Conservation (phyloP, 2,113 vertebrate genomes). For the Cyprinodon brontotheroides region DNA sequence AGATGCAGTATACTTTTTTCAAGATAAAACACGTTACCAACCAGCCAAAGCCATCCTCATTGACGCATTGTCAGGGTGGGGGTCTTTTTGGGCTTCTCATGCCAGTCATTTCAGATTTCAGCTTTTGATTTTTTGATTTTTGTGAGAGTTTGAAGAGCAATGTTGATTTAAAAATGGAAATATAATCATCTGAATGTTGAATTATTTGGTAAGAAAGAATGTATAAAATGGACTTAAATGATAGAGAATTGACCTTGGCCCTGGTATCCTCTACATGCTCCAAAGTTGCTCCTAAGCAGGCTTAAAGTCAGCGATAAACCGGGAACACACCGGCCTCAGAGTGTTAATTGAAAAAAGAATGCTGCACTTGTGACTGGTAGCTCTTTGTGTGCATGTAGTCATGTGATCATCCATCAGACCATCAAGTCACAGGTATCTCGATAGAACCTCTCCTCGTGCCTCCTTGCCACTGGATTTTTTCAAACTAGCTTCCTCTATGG, state of each 20-base stretch:
- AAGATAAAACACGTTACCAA: conserved; percentile 84
- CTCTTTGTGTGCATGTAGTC: conserved; percentile 79
- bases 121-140: conserved; percentile 7
- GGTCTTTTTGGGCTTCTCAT: no score
- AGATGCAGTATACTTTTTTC: conserved; percentile 99
- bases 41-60: conserved; percentile 78
- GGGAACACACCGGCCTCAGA: conserved; percentile 57
- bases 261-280: conserved; percentile 74
- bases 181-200: conserved; percentile 3
- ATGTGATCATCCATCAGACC: conserved; percentile 75
- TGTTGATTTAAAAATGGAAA: conserved; percentile 2
- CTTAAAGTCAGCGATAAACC: conserved; percentile 47
- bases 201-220: conserved; percentile 7
- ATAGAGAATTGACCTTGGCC: conserved; percentile 71
- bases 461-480: conserved; percentile 24
- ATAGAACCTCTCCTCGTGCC: conserved; percentile 39
- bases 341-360: conserved; percentile 88
- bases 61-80: conserved; percentile 71
- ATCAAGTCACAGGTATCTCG: conserved; percentile 74
- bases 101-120: conserved; percentile 46
- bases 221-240: conserved; percentile 54
- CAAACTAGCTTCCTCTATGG: conserved; percentile 20
- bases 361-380: conserved; percentile 84
- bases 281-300: conserved; percentile 74
- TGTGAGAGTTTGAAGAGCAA: no score